Percentiles rank a stretch among this genome's conserved stretches.
Evolutionary conservation across 2,888 invertebrate genomes (phyloP).

Genomic region (Rhimphoctona megacephalus): DNA sequence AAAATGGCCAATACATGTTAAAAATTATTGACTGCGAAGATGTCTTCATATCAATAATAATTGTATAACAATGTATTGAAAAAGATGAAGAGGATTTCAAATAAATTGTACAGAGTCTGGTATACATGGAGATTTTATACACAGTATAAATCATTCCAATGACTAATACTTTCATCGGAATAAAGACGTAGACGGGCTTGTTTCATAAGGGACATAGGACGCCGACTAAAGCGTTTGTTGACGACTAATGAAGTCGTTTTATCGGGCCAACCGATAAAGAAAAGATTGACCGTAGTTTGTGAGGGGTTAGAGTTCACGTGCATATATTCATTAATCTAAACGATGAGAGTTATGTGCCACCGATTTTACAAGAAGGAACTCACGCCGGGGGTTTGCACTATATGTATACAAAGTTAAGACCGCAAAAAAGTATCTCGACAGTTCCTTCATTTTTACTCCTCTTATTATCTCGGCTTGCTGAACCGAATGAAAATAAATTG

Average conservation of each 20-base stretch:
- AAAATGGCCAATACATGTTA: neutral
- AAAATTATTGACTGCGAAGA: neutral
- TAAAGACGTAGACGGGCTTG: constrained; percentile 37
- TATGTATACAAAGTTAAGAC: constrained; percentile 21
- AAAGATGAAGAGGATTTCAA: constrained; percentile 22
- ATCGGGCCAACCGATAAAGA: constrained; percentile 67
- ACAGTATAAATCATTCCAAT: constrained; percentile 62
- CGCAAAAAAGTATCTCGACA: constrained; percentile 55
- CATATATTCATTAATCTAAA: constrained; percentile 79
- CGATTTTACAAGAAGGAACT: constrained; percentile 71
- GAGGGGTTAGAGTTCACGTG: constrained; percentile 72
- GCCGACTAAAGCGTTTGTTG: constrained; percentile 44
- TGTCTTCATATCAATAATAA: constrained; percentile 47
- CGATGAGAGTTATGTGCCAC: constrained; percentile 70
- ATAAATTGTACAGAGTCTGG: neutral
- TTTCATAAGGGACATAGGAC: constrained; percentile 35
- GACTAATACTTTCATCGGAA: constrained; percentile 54
- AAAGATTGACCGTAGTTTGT: constrained; percentile 63
- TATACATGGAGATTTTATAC: constrained; percentile 28
- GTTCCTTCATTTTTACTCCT: constrained; percentile 33
- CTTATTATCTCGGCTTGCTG: neutral
- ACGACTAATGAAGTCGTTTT: constrained; percentile 66
- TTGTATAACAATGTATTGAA: constrained; percentile 30
- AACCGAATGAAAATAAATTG: neutral
- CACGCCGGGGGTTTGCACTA: constrained; percentile 56